A percentile compares a stretch with the other conserved stretches of the same genome.
These are phyloP conservation scores for Oxyteleia sp. DNA, from an alignment of 2,888 invertebrate species.

Conservation along the genomic window DNA sequence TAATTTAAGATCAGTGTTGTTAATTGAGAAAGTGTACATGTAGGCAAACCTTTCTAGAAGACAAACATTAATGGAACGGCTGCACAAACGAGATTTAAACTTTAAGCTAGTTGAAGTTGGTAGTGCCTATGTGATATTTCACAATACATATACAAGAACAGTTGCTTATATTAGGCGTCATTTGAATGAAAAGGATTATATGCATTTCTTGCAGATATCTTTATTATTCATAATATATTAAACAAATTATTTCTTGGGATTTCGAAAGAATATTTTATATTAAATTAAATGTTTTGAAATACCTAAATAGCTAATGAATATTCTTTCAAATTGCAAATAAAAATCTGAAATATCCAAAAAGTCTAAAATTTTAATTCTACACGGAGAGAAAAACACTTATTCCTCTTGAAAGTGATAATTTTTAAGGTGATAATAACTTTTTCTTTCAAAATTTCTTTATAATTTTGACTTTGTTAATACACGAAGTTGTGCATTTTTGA, in stretches of 20 bases:
- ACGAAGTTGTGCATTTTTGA: no score
- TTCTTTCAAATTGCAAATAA: background rate
- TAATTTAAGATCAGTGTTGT: background rate
- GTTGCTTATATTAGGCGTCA: slow-evolving; percentile 13
- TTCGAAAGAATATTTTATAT: no score
- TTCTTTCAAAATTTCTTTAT: no score
- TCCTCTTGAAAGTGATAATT: no score
- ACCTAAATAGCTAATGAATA: background rate
- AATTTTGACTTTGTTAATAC: no score
- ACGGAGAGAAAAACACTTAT: no score
- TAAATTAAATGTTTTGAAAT: no score
- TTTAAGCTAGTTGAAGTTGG: slow-evolving; percentile 32
- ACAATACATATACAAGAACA: slow-evolving; percentile 20
- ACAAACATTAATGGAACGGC: slow-evolving; percentile 29
- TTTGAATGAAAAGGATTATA: slow-evolving; percentile 22
- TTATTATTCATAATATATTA: background rate
- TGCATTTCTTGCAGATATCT: background rate
- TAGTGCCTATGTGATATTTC: slow-evolving; percentile 19
- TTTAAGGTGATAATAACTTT: no score
- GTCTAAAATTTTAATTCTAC: no score
- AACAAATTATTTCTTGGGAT: background rate
- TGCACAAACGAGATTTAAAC: slow-evolving; percentile 13
- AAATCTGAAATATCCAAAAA: no score
- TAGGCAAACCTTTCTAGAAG: slow-evolving; percentile 30
- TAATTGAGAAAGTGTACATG: slow-evolving; percentile 23